Base-by-base conservation (phyloP, 2,888 invertebrate species). In the Palloptera scutellata region DNA sequence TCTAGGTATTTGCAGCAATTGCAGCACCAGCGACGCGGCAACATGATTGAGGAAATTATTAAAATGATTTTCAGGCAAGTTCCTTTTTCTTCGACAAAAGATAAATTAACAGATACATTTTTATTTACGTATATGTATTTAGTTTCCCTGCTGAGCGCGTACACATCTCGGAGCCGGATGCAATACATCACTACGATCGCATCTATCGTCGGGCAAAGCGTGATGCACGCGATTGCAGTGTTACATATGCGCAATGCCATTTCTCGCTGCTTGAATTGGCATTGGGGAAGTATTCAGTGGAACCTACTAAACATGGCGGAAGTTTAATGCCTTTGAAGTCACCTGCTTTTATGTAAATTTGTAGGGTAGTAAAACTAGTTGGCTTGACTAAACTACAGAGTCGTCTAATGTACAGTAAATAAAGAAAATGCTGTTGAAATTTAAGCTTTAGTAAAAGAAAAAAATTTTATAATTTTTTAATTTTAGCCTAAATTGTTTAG, bases 231-330 rank as follows among this genome's bases (percentile, higher is more conserved):
- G 81, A 88, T 72, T 93, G 93, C 77, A 85, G 86, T 1, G 75
- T 80, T 61, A 84, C 86, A 76, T 89, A 87, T 77, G 88, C 88
- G 68, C 84, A 84, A 15, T 93, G 93, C 80, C 89, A 89, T 10
- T 86, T 93, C 75, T 93, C 93, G 0, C 81, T 93, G 71, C 87
- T 93, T 61, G 91, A 92, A 77, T 82, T 91, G 82, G 91, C 91
- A 5, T 85, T 91, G 73, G 92, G 92, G 4, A 86, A 80, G 45
- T 83, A 83, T 72, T 78, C 78, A 13, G 71, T 76, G 2, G 74
- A 73, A 3, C 73, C 80, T 0, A 75, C 74, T 0, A 78, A 52
- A n/a, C 20, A 64, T 0, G 57, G 52, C 13, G 15, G 13, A 0
- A 11, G 48, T 11, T 6, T 13, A n/a, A 69, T 68, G 68, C 66